Base-by-base conservation (phyloP, 2,888 invertebrate species). In the Agonopterix heracliana region DNA sequence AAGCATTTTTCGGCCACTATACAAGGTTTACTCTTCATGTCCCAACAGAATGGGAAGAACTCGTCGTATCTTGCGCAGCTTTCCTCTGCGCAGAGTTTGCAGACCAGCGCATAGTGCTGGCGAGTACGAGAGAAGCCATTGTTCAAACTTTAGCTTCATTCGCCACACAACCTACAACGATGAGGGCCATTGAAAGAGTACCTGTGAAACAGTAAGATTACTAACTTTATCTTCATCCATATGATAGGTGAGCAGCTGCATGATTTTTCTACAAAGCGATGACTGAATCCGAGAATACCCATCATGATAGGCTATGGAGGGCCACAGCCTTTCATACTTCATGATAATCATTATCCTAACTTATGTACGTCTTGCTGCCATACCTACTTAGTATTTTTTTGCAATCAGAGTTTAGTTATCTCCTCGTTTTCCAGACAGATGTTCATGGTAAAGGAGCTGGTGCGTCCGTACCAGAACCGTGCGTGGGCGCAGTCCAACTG, bases 401-500 rank as follows among this genome's bases (percentile, higher is more conserved):
- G 26, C 26, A 26, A 26, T 26, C 26, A 26, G 26, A 17, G 17
- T 17, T 17, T 17, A 4, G 17, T 17, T 26, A 26, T 26, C 7
- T 26, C 3, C 3, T 17, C 1, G n/a, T 38, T 41, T 57, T 52
- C 5, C 68, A 91, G 92, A 53, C 92, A 92, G 62, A 71, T 90
- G 63, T 82, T 82, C 40, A 90, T 96, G 86, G 90, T 95, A 0
- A 90, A 91, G 38, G 92, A 93, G 50, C 76, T 96, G 51, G 76
- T 96, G 17, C 90, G 92, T 7, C 95, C 95, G 0, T 95, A 95
- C 67, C 94, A 95, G 75, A 94, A 94, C 73, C 89, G 95, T 36
- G 94, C 95, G 1, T 92, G 94, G 94, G 95, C 95, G 11, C 95
- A 95, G 66, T 94, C 94, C 46, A 96, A 96, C 81, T 96, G 95